phyloP scores from a whole-genome alignment of 2,113 vertebrate species.

The Numida meleagris region DNA sequence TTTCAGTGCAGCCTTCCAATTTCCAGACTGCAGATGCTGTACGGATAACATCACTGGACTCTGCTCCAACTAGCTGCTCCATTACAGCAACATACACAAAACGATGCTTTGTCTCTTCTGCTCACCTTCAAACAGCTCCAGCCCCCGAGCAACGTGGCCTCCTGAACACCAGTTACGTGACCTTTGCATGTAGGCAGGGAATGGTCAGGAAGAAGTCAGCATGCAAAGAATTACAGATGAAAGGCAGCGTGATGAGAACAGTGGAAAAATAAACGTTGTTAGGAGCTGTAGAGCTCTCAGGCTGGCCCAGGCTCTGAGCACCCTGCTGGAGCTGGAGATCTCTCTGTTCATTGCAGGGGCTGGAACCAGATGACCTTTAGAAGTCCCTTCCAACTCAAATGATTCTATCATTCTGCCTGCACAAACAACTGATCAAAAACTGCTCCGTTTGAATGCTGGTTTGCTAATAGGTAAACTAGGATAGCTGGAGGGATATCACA shows the following conservation, averaged over 20 bases:
- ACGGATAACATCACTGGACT: background rate
- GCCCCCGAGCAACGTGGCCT: background rate
- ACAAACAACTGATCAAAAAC: too few species aligned
- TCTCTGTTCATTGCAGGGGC: too few species aligned
- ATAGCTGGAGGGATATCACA: background rate
- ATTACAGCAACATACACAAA: background rate
- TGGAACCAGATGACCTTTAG: too few species aligned
- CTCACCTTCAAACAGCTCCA: background rate
- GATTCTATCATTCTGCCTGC: too few species aligned
- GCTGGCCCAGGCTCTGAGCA: too few species aligned
- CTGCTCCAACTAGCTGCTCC: background rate
- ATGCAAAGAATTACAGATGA: background rate
- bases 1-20: background rate
- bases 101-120: background rate
- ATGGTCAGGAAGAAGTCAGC: background rate
- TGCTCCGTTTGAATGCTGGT: too few species aligned
- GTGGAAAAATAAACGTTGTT: rapidly evolving
- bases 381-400: too few species aligned
- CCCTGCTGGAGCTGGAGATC: too few species aligned
- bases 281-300: background rate
- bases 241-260: background rate
- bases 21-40: background rate
- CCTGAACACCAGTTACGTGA: background rate
- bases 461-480: background rate
- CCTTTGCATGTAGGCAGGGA: background rate